A percentile compares a stretch with the other conserved stretches of the same genome.
Evolutionary conservation across 2,888 invertebrate genomes (phyloP).

Genomic region (Agonum fuliginosum): DNA sequence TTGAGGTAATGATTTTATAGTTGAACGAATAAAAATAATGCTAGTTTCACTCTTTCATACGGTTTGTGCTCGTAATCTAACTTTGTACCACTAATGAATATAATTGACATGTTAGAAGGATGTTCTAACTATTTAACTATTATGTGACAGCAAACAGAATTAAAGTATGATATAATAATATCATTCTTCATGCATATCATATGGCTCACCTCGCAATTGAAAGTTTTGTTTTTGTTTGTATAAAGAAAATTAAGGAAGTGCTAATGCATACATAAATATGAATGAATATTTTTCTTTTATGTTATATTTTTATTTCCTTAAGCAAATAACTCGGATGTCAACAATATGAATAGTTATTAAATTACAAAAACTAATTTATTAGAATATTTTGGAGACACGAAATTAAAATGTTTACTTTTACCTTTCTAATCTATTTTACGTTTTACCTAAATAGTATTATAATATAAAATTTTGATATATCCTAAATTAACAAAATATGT

Average conservation of each 20-base stretch:
- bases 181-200: background rate
- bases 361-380: too few species aligned
- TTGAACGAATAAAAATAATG: constrained; percentile 40
- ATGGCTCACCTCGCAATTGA: background rate
- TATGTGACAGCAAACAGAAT: background rate
- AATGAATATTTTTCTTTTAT: background rate
- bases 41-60: constrained; percentile 18
- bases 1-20: constrained; percentile 5
- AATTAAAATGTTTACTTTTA: too few species aligned
- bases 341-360: too few species aligned
- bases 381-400: too few species aligned
- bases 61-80: background rate
- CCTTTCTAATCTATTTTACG: too few species aligned
- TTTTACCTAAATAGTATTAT: too few species aligned
- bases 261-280: background rate
- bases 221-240: background rate
- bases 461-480: too few species aligned
- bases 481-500: too few species aligned
- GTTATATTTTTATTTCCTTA: background rate
- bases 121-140: background rate
- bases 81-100: constrained; percentile 13
- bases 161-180: background rate
- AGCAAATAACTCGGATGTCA: too few species aligned
- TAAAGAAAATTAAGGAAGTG: background rate
- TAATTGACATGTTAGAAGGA: constrained; percentile 6